Percentiles rank a stretch among this genome's conserved stretches.
phyloP scores from a whole-genome alignment of 2,113 vertebrate genomes.

The Felis catus region DNA sequence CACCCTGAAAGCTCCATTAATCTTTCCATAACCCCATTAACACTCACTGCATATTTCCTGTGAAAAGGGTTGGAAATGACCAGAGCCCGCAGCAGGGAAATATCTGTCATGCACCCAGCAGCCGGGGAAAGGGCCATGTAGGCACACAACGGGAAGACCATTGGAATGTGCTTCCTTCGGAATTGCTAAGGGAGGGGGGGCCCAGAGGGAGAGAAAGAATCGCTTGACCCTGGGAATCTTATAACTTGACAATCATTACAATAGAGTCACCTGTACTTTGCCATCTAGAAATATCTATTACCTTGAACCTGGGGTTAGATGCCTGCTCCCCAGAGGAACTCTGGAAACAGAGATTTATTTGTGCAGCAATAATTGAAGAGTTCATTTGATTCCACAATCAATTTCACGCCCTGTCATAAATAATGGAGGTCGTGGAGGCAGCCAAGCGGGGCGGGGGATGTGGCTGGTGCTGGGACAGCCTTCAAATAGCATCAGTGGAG shows the following conservation, averaged over 20 bases:
- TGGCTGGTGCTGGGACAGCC: slow-evolving; percentile 76
- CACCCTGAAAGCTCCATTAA: slow-evolving; percentile 71
- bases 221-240: slow-evolving; percentile 69
- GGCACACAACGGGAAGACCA: rapidly evolving
- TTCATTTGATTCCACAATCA: slow-evolving; percentile 91
- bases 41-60: slow-evolving; percentile 68
- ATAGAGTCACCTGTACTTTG: slow-evolving; percentile 70
- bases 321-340: slow-evolving; percentile 70
- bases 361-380: slow-evolving; percentile 86
- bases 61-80: slow-evolving; percentile 54
- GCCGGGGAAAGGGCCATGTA: not conserved
- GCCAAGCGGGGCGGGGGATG: slow-evolving; percentile 66
- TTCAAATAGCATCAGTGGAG: slow-evolving; percentile 72
- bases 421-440: slow-evolving; percentile 84
- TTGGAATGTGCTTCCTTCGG: not conserved
- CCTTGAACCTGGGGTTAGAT: slow-evolving; percentile 76
- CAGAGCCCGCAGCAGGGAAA: not conserved
- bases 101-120: slow-evolving; percentile 42
- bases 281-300: slow-evolving; percentile 76
- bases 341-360: slow-evolving; percentile 83
- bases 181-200: not conserved
- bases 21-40: slow-evolving; percentile 76
- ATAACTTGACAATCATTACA: slow-evolving; percentile 65
- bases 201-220: not conserved
- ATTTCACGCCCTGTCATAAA: slow-evolving; percentile 86